Percentiles rank a stretch among this genome's conserved stretches.
phyloP scores from a whole-genome alignment of 2,888 invertebrate species.

The Aporophyla lueneburgensis region DNA sequence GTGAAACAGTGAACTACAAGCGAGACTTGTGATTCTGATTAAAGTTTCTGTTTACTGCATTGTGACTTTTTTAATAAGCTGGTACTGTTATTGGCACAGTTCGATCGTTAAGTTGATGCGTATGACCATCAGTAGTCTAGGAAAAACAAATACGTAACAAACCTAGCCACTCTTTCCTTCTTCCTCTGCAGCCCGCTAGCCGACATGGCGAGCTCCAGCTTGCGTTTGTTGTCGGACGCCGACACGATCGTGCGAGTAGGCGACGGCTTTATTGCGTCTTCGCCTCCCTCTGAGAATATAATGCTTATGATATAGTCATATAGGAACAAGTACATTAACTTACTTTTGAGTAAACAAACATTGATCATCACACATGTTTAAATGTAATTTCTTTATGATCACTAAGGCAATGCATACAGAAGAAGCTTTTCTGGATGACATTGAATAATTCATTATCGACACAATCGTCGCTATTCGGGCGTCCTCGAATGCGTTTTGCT shows the following conservation, averaged over 20 bases:
- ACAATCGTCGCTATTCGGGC: too few relatives aligned
- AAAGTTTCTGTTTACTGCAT: too few relatives aligned
- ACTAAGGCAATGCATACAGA: neutral
- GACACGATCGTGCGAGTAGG: conserved; percentile 91
- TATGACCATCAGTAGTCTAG: too few relatives aligned
- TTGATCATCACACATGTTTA: neutral
- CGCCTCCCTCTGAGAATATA: conserved; percentile 84
- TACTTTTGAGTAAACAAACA: neutral
- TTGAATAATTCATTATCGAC: neutral
- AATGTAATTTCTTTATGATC: neutral
- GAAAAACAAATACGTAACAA: neutral
- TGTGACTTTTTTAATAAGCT: too few relatives aligned
- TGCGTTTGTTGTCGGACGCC: conserved; percentile 93
- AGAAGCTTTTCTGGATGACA: neutral
- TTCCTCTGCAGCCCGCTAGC: conserved; percentile 92
- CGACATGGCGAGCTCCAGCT: conserved; percentile 94
- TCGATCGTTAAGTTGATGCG: too few relatives aligned
- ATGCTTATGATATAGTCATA: neutral
- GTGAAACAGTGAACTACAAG: too few relatives aligned
- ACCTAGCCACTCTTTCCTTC: conserved; percentile 91
- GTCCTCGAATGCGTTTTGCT: neutral
- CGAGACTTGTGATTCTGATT: too few relatives aligned
- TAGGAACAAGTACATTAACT: neutral
- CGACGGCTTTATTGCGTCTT: conserved; percentile 92
- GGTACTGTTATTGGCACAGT: too few relatives aligned